phyloP scores from a whole-genome alignment of 2,888 invertebrate species.

The Cephus nigrinus region DNA sequence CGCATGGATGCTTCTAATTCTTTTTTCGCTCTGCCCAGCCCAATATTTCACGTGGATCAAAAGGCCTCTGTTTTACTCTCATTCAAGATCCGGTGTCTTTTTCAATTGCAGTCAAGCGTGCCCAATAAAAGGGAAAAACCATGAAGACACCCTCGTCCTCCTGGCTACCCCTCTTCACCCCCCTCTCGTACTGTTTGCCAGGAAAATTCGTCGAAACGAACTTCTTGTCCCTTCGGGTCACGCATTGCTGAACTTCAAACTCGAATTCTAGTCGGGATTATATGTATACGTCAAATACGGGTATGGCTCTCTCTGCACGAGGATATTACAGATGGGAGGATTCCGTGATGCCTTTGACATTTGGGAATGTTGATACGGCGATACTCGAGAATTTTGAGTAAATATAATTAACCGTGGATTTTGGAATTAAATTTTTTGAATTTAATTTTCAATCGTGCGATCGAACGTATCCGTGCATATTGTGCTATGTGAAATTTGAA shows the following conservation, averaged over 20 bases:
- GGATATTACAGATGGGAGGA: neutral
- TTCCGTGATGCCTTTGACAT: neutral
- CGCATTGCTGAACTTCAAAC: neutral
- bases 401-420: neutral
- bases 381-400: neutral
- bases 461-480: too few relatives aligned
- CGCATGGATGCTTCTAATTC: constrained; percentile 5
- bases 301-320: neutral
- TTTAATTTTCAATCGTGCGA: too few relatives aligned
- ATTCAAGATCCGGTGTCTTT: neutral
- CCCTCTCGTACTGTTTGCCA: neutral
- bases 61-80: neutral
- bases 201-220: neutral
- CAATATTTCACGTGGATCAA: neutral
- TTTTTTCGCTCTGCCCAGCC: neutral
- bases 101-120: constrained; percentile 26
- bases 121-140: constrained; percentile 36
- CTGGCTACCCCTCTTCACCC: neutral
- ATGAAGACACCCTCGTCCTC: neutral
- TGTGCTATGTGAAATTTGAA: too few relatives aligned
- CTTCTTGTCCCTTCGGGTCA: neutral
- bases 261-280: neutral
- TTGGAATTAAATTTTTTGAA: neutral
- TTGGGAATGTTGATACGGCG: neutral
- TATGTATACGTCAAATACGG: neutral